Base-by-base conservation (phyloP, 2,797 vertebrate species). In the Myripristis jacobus region DNA sequence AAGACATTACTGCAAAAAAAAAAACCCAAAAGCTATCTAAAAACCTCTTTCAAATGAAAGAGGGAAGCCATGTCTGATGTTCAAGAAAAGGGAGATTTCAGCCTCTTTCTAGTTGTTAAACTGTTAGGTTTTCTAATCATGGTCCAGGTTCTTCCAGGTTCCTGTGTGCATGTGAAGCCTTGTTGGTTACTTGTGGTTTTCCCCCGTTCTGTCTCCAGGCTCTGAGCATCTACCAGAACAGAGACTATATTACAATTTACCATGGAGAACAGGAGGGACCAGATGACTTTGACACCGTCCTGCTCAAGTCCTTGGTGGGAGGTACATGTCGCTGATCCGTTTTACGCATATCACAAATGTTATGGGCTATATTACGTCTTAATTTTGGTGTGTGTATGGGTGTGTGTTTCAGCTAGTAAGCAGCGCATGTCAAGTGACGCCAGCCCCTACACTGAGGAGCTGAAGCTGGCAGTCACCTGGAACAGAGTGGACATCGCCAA, bases 401-500 rank as follows among this genome's bases (percentile, higher is more conserved):
- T 78, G 9, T 85, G 21, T 66, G 53, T 82, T 69, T n/a, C 81
- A 98, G 96, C 95, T 0, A 96, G 94, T 73, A 92, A 94, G 75
- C 92, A 90, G 51, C 92, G 92, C 0, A 63, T 75, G 1, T 88
- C 94, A 6, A 38, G 1, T 0, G 85, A 94, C 1, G 87, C 86
- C 56, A 94, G 80, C 18, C 94, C 92, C 3, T 95, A 96, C 82
- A 92, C 86, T 19, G 96, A 97, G 16, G 96, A 98, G 81, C 86
- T 98, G 81, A 96, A 93, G 44, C 80, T 98, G 7, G 96, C 96
- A 0, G 95, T 98, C 62, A 93, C 96, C 5, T 98, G 96, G 96
- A 96, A 97, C 92, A 94, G 96, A 10, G 96, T 97, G 31, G 96
- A 97, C 87, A 96, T 98, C 13, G 96, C 96, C 59, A 96, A 95